Conservation (phyloP, 2,797 vertebrate species). For the Luscinia megarhynchos region DNA sequence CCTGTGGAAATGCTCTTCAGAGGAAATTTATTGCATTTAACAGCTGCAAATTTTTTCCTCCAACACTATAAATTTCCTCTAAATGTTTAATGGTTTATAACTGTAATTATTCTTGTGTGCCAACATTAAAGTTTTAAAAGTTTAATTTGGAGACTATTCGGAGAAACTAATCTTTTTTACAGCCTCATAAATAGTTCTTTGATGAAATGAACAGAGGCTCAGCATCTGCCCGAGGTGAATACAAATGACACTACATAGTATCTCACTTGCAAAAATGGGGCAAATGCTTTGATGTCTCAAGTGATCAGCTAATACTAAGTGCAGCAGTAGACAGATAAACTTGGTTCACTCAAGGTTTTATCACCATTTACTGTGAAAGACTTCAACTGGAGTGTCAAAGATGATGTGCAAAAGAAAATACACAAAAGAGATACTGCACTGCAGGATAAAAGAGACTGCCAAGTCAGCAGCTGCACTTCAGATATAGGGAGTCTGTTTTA, state of each 20-base stretch:
- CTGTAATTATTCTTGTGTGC: conserved; percentile 83
- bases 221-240: conserved; percentile 73
- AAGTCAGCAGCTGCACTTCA: not conserved
- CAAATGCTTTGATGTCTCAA: conserved; percentile 18
- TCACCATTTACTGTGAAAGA: not conserved
- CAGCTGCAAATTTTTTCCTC: conserved; percentile 76
- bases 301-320: not conserved
- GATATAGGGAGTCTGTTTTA: not conserved
- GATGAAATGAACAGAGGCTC: conserved; percentile 79
- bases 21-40: conserved; percentile 77
- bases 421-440: not conserved
- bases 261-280: not conserved
- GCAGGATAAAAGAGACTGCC: not conserved
- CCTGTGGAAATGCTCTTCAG: conserved; percentile 66
- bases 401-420: not conserved
- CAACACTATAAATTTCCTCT: conserved; percentile 80
- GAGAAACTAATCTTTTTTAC: conserved; percentile 85
- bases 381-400: not conserved
- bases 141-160: conserved; percentile 83
- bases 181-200: conserved; percentile 83
- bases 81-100: conserved; percentile 84
- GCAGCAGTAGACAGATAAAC: not conserved
- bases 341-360: not conserved
- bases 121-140: conserved; percentile 85
- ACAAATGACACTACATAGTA: conserved; percentile 64